Base-by-base conservation (phyloP, 2,888 invertebrate species). In the Poecilobothrus nobilitatus region DNA sequence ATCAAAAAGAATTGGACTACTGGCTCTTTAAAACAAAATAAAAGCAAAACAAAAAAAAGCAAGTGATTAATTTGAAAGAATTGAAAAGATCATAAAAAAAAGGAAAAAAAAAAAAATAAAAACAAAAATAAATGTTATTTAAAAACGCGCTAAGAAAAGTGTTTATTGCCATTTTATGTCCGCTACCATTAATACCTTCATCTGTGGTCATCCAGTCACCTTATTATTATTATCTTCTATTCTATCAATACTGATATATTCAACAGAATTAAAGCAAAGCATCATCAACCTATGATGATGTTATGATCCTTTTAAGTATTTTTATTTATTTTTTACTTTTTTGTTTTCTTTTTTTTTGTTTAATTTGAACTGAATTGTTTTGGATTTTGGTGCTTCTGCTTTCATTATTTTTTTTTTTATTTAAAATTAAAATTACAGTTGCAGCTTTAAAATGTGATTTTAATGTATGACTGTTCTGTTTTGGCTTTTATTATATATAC, bases 131-230 rank as follows among this genome's bases (percentile, higher is more conserved):
- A 41, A 41, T 53, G 53, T 53, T 9, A 53, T 53, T 53, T 18
- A 53, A 53, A 53, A 53, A 53, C 53, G 53, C 53, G 53, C 53
- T 53, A 53, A 53, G 53, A 53, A 53, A 53, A 53, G 53, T 53
- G 53, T 53, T 53, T 53, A 53, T 53, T 53, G 53, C 53, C 53
- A 53, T 53, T 53, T 53, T 53, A 53, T 53, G 53, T n/a, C 53
- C 15, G 53, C 53, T 53, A 53, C 53, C 53, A 53, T 53, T 53
- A 53, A 53, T 53, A 53, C 53, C 53, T 53, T 53, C 53, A 53
- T 53, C 53, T 53, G 53, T 53, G 53, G 53, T 53, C 53, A 15
- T 27, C 53, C 53, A 53, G n/a, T 9, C 53, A 53, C 53, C 53
- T 53, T 15, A 53, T 53, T 27, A 27, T 27, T 27, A 27, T 27